phyloP scores from a whole-genome alignment of 2,888 invertebrate species.

The Eupithecia exiguata region DNA sequence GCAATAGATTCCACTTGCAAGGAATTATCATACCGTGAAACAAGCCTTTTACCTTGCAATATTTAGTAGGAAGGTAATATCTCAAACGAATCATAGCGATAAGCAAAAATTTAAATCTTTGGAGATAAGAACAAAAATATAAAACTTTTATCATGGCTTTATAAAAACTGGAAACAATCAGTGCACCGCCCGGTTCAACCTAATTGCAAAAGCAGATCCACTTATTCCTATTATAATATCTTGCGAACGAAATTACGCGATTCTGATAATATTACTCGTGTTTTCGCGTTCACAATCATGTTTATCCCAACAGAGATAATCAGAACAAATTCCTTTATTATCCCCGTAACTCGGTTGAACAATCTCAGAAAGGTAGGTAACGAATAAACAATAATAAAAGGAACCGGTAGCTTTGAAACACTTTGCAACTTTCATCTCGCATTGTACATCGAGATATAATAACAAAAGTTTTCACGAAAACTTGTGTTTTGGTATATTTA shows the following conservation, averaged over 20 bases:
- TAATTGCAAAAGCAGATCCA: constrained; percentile 6
- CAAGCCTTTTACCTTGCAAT: constrained; percentile 8
- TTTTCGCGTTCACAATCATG: constrained; percentile 38
- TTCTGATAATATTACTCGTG: constrained; percentile 20
- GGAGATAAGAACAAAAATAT: not conserved
- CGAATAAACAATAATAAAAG: constrained; percentile 47
- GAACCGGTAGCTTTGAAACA: constrained; percentile 44
- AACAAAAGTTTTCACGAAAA: constrained; percentile 68
- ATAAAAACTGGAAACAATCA: not conserved
- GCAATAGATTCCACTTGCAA: constrained; percentile 35
- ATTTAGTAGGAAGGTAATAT: not conserved
- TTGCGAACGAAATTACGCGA: constrained; percentile 2
- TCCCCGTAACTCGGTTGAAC: constrained; percentile 33
- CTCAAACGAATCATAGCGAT: not conserved
- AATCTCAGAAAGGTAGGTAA: constrained; percentile 41
- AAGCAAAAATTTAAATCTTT: no score
- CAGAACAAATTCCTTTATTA: constrained; percentile 40
- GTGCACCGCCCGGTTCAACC: not conserved
- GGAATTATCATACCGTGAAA: constrained; percentile 32
- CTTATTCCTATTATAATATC: constrained; percentile 4
- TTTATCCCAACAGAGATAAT: constrained; percentile 41
- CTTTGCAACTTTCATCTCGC: constrained; percentile 50
- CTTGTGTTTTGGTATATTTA: constrained; percentile 67
- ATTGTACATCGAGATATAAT: constrained; percentile 62
- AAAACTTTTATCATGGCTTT: not conserved